Evolutionary conservation across 2,113 vertebrate species (phyloP), one percentile per base, ranked within the genome.

Genomic region (Sarotherodon lohbergeri): DNA sequence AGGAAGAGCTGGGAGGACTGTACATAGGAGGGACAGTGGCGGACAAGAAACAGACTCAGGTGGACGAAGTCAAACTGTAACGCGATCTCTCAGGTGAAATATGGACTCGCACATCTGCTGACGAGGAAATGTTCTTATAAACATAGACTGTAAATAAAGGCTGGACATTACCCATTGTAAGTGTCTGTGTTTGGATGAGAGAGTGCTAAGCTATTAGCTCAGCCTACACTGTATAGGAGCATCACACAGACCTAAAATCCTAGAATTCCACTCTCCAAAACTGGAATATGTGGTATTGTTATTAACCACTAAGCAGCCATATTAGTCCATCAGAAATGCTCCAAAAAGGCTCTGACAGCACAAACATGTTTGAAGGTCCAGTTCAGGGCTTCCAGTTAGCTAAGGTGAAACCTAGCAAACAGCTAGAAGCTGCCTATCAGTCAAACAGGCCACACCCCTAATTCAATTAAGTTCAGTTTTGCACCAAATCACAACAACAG

Each of bases 1-100:
- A 95, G 92, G 80, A 92, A 91, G 97, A 97, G 92, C 89, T 98
- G 71, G 97, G 94, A 89, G 94, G 94, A 78, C 95, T 98, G 8
- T 98, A 97, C 85, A 94, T 97, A 63, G 95, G 97, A 68, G 97
- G 87, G 52, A 16, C 43, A 5, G 96, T 12, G 2, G 39, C 2
- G 12, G 32, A 55, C 90, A 95, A 46, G 10, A 52, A n/a, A 66
- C 27, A 14, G 14, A 8, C 19, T n/a, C 11, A 81, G 73, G 46
- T 29, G 29, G 76, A 87, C 2, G 1, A 56, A 83, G 4, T 54
- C 1, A 41, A 87, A 32, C 36, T 73, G 7, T 85, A 24, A 76
- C 6, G 1, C 6, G 17, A 68, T 43, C 22, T 50, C 24, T 8
- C 6, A 8, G 43, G 27, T 78, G 41, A 76, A 48, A 48, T 46